Evolutionary conservation across 2,888 invertebrate species (phyloP), one percentile per base, ranked within the genome.

Genomic region (Euproctis similis): DNA sequence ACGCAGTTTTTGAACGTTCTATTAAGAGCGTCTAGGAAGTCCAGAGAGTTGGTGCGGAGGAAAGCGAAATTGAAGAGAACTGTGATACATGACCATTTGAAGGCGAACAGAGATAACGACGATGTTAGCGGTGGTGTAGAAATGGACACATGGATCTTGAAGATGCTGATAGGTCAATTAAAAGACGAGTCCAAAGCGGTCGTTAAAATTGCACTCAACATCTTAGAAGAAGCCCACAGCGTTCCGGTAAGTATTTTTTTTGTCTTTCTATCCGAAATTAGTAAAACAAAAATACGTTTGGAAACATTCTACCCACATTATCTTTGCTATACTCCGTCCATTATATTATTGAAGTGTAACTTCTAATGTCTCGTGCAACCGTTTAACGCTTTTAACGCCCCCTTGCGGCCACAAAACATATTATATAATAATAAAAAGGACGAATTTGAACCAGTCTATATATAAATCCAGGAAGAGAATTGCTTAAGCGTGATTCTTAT

Each of bases 151-250:
- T 98, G 98, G 97, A 92, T 95, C 11, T 87, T 98, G 36, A 91
- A 92, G 43, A 80, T 96, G 56, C 85, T 98, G 26, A 90, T 95
- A 10, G 89, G 89, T 29, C 96, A 96, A 75, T 85, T 98, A 17
- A 90, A 91, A 45, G 98, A 98, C 65, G 86, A 89, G 36, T 93
- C 93, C 34, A 90, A 90, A 39, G 88, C 91, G 19, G 93, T 98
- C 13, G 90, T 92, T 5, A 84, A 93, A 46, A 88, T 92, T 6
- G 95, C 97, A 3, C 81, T 96, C 30, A 88, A 90, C 43, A 91
- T 93, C 31, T 82, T 98, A 22, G 94, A 96, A 59, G 98, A 98
- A 82, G 95, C 96, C n/a, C 94, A 94, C 62, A 95, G 95, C 72
- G 90, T 95, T 41, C 90, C 92, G 60, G 93, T 93, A 54, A 86